Conservation (phyloP, 2,113 vertebrate species). For the Pachyramphus minor region DNA sequence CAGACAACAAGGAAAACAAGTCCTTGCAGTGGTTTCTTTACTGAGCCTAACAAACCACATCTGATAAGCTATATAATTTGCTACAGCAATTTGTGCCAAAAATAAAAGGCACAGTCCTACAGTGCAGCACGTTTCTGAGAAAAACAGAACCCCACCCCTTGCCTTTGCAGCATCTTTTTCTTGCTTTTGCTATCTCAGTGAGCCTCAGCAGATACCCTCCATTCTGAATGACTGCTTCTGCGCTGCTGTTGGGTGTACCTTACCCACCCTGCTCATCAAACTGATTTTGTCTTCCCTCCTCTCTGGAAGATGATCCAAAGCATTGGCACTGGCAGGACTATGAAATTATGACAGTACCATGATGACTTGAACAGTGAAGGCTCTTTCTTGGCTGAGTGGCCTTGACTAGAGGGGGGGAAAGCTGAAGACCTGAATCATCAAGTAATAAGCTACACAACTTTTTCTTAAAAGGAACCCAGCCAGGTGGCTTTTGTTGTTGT, state of each 20-base stretch:
- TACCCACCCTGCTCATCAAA: background rate
- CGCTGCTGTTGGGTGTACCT: background rate
- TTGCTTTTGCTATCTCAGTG: constrained; percentile 27
- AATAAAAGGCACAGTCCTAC: constrained; percentile 77
- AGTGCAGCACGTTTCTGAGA: constrained; percentile 73
- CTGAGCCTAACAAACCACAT: constrained; percentile 76
- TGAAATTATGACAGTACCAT: background rate
- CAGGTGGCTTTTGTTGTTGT: constrained; percentile 21
- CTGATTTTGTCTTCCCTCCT: background rate
- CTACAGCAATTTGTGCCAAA: constrained; percentile 78
- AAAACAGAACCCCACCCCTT: constrained; percentile 71
- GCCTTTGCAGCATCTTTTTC: constrained; percentile 58
- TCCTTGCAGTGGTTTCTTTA: constrained; percentile 72
- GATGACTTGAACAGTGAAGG: constrained; percentile 51
- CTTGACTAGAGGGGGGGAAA: constrained; percentile 18
- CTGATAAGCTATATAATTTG: constrained; percentile 82
- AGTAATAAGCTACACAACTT: constrained; percentile 44
- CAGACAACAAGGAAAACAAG: constrained; percentile 73
- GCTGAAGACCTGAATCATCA: constrained; percentile 49
- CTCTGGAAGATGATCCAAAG: background rate
- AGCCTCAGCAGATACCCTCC: constrained; percentile 19
- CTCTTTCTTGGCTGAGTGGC: constrained; percentile 48
- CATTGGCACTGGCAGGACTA: constrained; percentile 21
- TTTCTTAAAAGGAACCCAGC: background rate
- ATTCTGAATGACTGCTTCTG: background rate